phyloP scores from a whole-genome alignment of 2,888 invertebrate genomes.

The Oegoconia quadripuncta region DNA sequence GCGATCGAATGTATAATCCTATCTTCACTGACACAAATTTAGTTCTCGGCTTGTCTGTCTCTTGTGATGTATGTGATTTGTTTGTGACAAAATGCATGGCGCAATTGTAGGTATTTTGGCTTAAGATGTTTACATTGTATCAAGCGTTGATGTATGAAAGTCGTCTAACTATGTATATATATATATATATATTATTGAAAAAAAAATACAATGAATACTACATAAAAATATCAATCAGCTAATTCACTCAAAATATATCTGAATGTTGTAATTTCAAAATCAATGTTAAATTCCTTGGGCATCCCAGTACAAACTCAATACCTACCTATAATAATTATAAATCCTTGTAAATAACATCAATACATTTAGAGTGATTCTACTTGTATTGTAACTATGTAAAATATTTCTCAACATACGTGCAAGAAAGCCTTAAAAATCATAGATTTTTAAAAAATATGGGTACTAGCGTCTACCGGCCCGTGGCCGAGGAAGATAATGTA shows the following conservation, averaged over 20 bases:
- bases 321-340: too few relatives aligned
- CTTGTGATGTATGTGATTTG: conserved; percentile 23
- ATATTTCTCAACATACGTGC: conserved; percentile 69
- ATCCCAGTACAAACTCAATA: conserved; percentile 70
- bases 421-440: conserved; percentile 77
- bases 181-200: conserved; percentile 36
- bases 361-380: conserved; percentile 67
- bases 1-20: conserved; percentile 26
- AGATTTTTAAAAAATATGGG: conserved; percentile 74
- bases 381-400: conserved; percentile 43
- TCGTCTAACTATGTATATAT: conserved; percentile 40
- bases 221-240: conserved; percentile 47
- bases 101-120: conserved; percentile 35
- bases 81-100: conserved; percentile 20
- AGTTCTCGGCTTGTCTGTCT: conserved; percentile 36
- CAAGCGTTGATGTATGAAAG: conserved; percentile 54
- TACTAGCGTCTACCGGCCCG: conserved; percentile 69
- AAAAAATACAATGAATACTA: conserved; percentile 38
- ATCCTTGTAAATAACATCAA: conserved; percentile 67
- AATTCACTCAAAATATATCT: conserved; percentile 52
- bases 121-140: conserved; percentile 55
- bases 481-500: conserved; percentile 67
- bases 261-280: conserved; percentile 53
- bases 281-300: conserved; percentile 60
- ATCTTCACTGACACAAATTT: conserved; percentile 32